Percentiles rank a stretch among this genome's conserved stretches.
These are phyloP conservation scores for Darevskia nairensis DNA, from an alignment of 2,797 vertebrate genomes.

Conservation along the genomic window DNA sequence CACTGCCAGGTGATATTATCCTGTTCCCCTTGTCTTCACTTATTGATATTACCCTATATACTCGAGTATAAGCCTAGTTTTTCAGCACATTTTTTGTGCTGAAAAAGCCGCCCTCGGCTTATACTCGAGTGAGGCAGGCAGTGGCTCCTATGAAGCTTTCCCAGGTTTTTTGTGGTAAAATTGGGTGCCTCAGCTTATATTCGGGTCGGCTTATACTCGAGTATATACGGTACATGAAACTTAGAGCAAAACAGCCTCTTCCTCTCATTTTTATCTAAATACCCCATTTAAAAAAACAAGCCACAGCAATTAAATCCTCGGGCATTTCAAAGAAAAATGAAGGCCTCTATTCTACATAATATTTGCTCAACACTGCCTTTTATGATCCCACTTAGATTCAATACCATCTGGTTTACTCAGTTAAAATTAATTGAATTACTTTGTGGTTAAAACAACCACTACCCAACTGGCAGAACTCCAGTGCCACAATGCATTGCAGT, in stretches of 20 bases:
- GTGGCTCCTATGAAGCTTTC: too few relatives aligned
- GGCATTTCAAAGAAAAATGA: not conserved
- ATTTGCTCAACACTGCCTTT: not conserved
- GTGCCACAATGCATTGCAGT: not conserved
- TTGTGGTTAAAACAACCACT: not conserved
- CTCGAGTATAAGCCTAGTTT: too few relatives aligned
- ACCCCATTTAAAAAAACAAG: not conserved
- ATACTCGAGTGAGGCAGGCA: too few relatives aligned
- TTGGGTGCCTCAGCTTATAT: too few relatives aligned
- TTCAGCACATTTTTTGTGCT: too few relatives aligned
- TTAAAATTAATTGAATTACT: slow-evolving; percentile 15
- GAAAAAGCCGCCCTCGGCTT: too few relatives aligned
- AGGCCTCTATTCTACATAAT: not conserved
- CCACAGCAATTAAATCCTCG: not conserved
- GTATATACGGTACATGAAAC: too few relatives aligned
- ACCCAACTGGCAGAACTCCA: slow-evolving; percentile 12
- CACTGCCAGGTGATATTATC: not conserved
- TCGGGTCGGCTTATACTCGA: too few relatives aligned
- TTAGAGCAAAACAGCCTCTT: not conserved
- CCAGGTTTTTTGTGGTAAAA: too few relatives aligned
- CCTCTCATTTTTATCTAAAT: not conserved
- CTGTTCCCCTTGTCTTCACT: not conserved
- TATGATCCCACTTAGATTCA: slow-evolving; percentile 12
- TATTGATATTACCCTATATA: not conserved
- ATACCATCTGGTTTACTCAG: slow-evolving; percentile 1